Evolutionary conservation across 2,888 invertebrate genomes (phyloP), one percentile per base, ranked within the genome.

Genomic region (Leptinotarsa haldemani): DNA sequence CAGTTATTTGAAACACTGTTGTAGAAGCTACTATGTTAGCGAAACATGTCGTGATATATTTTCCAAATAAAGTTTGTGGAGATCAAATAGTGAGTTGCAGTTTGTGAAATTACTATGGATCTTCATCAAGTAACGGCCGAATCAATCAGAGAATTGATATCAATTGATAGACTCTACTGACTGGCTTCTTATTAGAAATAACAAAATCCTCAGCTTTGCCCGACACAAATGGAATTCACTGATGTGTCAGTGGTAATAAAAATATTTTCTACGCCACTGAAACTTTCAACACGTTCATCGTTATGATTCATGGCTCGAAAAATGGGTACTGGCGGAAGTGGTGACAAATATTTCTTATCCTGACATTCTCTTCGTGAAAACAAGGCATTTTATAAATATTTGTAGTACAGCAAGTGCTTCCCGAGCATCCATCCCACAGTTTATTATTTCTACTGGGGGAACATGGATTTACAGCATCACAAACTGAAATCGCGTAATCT

Each of bases 371-470:
- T 30, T 15, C 40, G 61, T 18, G 61, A 61, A 68, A 68, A 56
- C 56, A 68, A 68, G 68, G 56, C 56, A 56, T 68, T 56, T 40
- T 58, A 56, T 68, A 68, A 68, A 68, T 68, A 68, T 68, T 68
- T 68, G 68, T 68, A 68, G 20, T 47, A 22, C 22, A 56, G 61
- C 68, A 56, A 56, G 68, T 68, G 68, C 58, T 56, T 58, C 58
- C 56, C 56, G 56, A 15, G 22, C 56, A 22, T 56, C 22, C 25
- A 25, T 18, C 40, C 16, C 47, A 68, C 30, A 56, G 68, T 68
- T 68, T 68, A 56, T 68, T 68, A 58, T 68, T 68, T 56, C 46
- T 68, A 56, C 56, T 16, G 40, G 18, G 15, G 25, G 40, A 61
- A 61, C 56, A 61, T 30, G 61, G 61, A n/a, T 61, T 61, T 16